A percentile compares a stretch with the other conserved stretches of the same genome.
Evolutionary conservation across 2,888 invertebrate genomes (phyloP).

Genomic region (Agelastica alni): DNA sequence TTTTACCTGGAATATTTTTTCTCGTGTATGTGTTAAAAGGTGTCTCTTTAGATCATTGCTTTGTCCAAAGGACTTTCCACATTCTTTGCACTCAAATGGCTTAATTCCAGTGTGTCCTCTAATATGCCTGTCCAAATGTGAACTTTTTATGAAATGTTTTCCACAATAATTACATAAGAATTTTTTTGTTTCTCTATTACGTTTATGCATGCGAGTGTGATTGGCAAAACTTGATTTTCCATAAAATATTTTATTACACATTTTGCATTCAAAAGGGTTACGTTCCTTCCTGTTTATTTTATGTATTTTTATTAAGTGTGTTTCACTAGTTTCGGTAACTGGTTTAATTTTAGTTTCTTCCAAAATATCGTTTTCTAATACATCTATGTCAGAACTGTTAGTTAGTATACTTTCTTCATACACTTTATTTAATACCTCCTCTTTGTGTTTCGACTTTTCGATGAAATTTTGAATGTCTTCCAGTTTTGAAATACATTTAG

Average conservation of each 20-base stretch:
- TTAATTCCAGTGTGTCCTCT: slow-evolving; percentile 32
- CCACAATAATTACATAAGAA: slow-evolving; percentile 34
- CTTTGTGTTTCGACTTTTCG: slow-evolving; percentile 23
- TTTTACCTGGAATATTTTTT: slow-evolving; percentile 26
- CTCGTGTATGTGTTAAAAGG: slow-evolving; percentile 31
- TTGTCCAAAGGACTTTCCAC: slow-evolving; percentile 31
- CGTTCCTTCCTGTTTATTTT: slow-evolving; percentile 4
- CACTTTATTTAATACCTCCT: slow-evolving; percentile 16
- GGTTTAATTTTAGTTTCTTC: slow-evolving; percentile 2
- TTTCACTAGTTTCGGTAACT: too few relatives aligned
- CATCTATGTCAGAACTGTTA: slow-evolving; percentile 10
- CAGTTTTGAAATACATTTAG: slow-evolving; percentile 22
- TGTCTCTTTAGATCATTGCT: slow-evolving; percentile 34
- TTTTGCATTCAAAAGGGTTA: slow-evolving; percentile 19
- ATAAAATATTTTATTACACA: slow-evolving; percentile 28
- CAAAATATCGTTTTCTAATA: slow-evolving; percentile 4
- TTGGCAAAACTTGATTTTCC: slow-evolving; percentile 27
- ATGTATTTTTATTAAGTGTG: not conserved
- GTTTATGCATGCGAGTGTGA: slow-evolving; percentile 27
- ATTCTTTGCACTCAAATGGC: slow-evolving; percentile 27
- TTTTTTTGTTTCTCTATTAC: slow-evolving; percentile 25
- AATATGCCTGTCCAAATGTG: slow-evolving; percentile 32
- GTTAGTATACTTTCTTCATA: slow-evolving; percentile 13
- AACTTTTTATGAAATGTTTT: slow-evolving; percentile 33
- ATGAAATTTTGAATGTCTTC: slow-evolving; percentile 22